Base-by-base conservation (phyloP, 1,140 invertebrate species). In the Aradophagus sp. region DNA sequence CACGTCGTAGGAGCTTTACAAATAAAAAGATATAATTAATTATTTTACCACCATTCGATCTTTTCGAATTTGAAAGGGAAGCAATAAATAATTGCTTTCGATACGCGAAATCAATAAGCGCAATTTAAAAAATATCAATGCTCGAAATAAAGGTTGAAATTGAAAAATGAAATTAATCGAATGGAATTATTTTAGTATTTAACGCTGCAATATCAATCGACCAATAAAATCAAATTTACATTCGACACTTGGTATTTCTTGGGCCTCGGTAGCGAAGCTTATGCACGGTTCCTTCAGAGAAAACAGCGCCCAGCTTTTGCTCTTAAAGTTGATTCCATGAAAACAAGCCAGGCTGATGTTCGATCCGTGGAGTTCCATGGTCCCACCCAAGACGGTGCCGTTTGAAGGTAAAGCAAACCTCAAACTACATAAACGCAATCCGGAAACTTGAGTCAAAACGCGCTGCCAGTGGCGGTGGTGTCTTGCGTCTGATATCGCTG, bases 321-420 rank as follows among this genome's bases (percentile, higher is more conserved):
- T 93, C 70, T 96, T 96, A 83, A 99, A 97, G 84, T 98, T 98
- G 75, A 97, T 95, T 3, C 97, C 97, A 84, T 98, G 96, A 87
- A 98, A 99, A 84, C 97, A 98, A 5, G 96, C 97, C 26, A 99
- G 86, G 8, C 96, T 97, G 29, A 99, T 95, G 80, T 97, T 96
- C 17, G 92, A 94, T 13, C 92, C 92, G 70, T 95, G 93, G 10
- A 98, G 86, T 77, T 96, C 94, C 88, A 96, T 93, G n/a, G 93
- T 95, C 17, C 97, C 96, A 11, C 97, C 97, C 0, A 98, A 86
- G 8, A 98, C 93, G 1, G 95, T 95, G 7, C 94, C 95, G 77
- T 88, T 81, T 23, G 82, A 79, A 5, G 80, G 84, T 15, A 85
- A 53, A 32, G 79, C 82, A 52, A 86, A 86, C 50, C 75, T 77